Base-by-base conservation (phyloP, 2,888 invertebrate species). In the Tipula vernalis region DNA sequence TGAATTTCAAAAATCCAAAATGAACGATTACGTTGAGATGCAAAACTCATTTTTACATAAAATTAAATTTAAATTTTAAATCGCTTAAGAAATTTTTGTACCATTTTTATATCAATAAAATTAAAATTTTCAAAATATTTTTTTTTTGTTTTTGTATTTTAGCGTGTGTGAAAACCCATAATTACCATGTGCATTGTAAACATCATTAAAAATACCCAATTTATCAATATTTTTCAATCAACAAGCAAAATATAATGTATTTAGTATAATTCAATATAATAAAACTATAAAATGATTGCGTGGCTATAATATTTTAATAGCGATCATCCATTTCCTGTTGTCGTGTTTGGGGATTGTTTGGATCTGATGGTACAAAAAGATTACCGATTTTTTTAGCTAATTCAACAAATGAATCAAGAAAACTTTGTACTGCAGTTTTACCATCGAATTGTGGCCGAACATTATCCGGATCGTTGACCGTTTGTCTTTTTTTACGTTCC, bases 51-150 rank as follows among this genome's bases (percentile, higher is more conserved):
- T 84, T 84, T 84, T 84, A 84, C 84, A 84, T 84, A 84, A 84
- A 84, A 84, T 84, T 39, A 84, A 84, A 84, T 84, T 84, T 84
- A 84, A 84, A 41, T 84, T 84, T 84, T 84, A 84, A 39, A n/a
- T 44, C 10, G 3, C 10, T 44, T 44, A 3, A 42, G 42, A 44
- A 15, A 6, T 57, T 57, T 71, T 71, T 10, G 28, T 28, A 18
- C 84, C 2, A 13, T 84, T 84, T 39, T 84, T 84, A 39, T 84
- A 84, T n/a, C 13, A 84, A 84, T 84, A 39, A 84, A 84, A 39
- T 5, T 39, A 41, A 36, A 36, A 4, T 36, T 83, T n/a, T 28
- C 36, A 36, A 13, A 12, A 36, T 13, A 36, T 36, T 83, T 6
- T 5, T 83, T 12, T 83, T 18, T 83, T 13, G 12, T 36, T 83